A percentile compares a stretch with the other conserved stretches of the same genome.
phyloP scores from a whole-genome alignment of 1,140 invertebrate genomes.

The Oedothorax gibbosus region DNA sequence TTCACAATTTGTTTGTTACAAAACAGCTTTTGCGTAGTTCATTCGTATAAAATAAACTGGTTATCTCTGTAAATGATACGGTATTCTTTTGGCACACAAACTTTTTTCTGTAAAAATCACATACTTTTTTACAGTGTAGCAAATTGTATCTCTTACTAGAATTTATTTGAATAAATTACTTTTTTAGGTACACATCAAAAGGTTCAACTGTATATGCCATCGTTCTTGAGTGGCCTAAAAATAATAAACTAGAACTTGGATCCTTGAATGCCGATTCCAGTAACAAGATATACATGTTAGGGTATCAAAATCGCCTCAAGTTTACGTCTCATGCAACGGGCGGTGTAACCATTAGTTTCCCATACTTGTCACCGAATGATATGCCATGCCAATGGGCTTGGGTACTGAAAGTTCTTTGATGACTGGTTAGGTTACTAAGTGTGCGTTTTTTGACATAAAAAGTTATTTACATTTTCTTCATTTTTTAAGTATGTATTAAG shows the following conservation, averaged over 20 bases:
- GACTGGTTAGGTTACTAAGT: not conserved
- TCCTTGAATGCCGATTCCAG: not conserved
- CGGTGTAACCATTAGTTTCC: constrained; percentile 23
- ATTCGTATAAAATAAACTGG: too few species aligned
- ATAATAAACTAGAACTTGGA: constrained; percentile 68
- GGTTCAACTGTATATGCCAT: constrained; percentile 74
- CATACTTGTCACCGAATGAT: constrained; percentile 29
- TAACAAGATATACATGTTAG: constrained; percentile 31
- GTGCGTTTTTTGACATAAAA: not conserved
- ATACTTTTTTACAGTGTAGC: too few species aligned
- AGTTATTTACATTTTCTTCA: not conserved
- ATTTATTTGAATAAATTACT: not conserved
- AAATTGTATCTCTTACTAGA: too few species aligned
- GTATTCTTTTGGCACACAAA: too few species aligned
- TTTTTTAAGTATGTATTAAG: not conserved
- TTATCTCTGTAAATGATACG: too few species aligned
- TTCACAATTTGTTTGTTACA: too few species aligned
- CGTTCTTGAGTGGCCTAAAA: constrained; percentile 76
- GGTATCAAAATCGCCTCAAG: not conserved
- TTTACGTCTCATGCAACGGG: not conserved
- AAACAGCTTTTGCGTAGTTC: too few species aligned
- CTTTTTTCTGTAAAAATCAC: too few species aligned
- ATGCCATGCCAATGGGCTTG: constrained; percentile 41
- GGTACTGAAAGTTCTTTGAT: constrained; percentile 49
- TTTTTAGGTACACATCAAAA: constrained; percentile 74